Evolutionary conservation across 2,113 vertebrate genomes (phyloP).

Genomic region (Uropsilus gracilis): DNA sequence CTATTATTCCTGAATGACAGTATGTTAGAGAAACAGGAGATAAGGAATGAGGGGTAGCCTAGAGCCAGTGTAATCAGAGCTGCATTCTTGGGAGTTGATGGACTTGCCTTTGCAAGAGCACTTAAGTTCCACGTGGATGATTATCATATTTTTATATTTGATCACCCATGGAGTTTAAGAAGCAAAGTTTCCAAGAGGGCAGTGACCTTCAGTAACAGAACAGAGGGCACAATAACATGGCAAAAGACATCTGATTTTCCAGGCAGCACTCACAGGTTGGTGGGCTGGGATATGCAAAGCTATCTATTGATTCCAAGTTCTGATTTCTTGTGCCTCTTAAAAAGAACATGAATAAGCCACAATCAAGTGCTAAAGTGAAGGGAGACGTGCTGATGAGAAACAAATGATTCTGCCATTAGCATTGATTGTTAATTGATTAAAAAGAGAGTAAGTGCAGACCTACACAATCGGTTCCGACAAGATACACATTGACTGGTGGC

Average conservation of each 20-base stretch:
- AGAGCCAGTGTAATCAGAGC: not conserved
- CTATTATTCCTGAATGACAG: not conserved
- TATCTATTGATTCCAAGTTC: conserved; percentile 82
- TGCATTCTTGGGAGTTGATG: not conserved
- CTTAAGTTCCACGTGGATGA: not conserved
- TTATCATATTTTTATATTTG: not conserved
- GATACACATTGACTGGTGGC: conserved; percentile 28
- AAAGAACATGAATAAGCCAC: conserved; percentile 40
- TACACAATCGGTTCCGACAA: not conserved
- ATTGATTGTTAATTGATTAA: conserved; percentile 88
- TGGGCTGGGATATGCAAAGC: conserved; percentile 49
- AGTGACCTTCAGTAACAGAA: not conserved
- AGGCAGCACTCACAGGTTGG: not conserved
- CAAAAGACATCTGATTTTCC: not conserved
- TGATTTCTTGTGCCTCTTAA: conserved; percentile 66
- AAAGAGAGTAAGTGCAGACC: conserved; percentile 49
- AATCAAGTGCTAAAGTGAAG: conserved; percentile 63
- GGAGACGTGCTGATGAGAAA: conserved; percentile 82
- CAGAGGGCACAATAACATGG: not conserved
- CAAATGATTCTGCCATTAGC: conserved; percentile 89
- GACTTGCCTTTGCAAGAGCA: not conserved
- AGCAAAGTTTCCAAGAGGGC: not conserved
- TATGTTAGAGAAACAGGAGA: not conserved
- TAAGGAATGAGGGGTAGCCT: fast-evolving
- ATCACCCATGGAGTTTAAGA: not conserved